Base-by-base conservation (phyloP, 2,113 vertebrate species). In the Onychorhynchus coronatus region DNA sequence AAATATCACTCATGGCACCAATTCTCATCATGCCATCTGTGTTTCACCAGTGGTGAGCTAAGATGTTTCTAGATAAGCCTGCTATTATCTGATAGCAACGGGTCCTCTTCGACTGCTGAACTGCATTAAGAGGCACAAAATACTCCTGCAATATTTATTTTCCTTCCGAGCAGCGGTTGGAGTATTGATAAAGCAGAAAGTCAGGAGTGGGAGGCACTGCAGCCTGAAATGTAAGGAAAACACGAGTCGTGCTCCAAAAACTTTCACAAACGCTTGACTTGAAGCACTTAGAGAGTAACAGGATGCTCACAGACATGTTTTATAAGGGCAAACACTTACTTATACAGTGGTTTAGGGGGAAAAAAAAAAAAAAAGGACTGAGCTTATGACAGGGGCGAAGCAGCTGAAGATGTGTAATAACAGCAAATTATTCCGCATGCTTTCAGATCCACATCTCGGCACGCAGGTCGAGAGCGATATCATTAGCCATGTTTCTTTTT, bases 81-180 rank as follows among this genome's bases (percentile, higher is more conserved):
- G 65, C 47, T 61, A 59, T 81, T 91, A 90, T 62, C 88, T 68
- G 49, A 92, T 65, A 93, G 83, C 49, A 65, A 24, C 23, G 67
- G 22, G 59, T 80, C 72, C 92, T 92, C 61, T 74, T 75, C 61
- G 71, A 62, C 55, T 65, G 79, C 5, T 93, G 80, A 75, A 78
- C 61, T 81, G 41, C 85, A 91, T 93, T 89, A 89, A 73, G 73
- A 84, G 61, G 70, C 56, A 90, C 68, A 81, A 91, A 93, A 90
- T 50, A 91, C 59, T 83, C 79, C 63, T 84, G 85, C 96, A 94
- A 95, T 95, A 95, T 89, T 96, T 89, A 92, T 94, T 92, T 91
- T 92, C 58, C 83, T 94, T 82, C 76, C 89, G 83, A 95, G 88
- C 61, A 88, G 68, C 11, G 55, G 65, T 47, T 89, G 22, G 80